These are phyloP conservation scores for Leptopilina myrica DNA, from an alignment of 2,888 invertebrate species.

Conservation along the genomic window DNA sequence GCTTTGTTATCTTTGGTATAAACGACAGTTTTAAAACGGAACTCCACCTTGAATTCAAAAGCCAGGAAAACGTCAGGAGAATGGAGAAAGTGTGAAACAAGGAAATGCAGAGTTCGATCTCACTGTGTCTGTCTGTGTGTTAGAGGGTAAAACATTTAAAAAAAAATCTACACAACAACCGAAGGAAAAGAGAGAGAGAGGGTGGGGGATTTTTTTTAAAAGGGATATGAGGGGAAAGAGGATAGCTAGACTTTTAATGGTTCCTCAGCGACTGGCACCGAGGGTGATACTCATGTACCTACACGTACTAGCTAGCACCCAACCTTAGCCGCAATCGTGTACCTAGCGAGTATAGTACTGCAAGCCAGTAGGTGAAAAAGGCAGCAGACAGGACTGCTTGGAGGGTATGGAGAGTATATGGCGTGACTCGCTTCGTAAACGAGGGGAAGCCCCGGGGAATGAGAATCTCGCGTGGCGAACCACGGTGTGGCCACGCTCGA, in stretches of 20 bases:
- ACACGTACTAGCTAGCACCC: conserved; percentile 55
- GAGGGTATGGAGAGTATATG: conserved; percentile 55
- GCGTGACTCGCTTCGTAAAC: conserved; percentile 56
- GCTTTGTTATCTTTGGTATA: neutral
- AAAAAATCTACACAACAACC: conserved; percentile 26
- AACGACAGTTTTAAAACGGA: neutral
- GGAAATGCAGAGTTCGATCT: conserved; percentile 24
- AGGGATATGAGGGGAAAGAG: neutral
- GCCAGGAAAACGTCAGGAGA: conserved; percentile 29
- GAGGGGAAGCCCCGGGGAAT: conserved; percentile 55
- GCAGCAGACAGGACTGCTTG: conserved; percentile 36
- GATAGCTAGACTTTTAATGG: conserved; percentile 35
- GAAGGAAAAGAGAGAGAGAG: neutral
- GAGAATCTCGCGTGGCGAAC: conserved; percentile 73
- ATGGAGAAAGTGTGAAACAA: conserved; percentile 37
- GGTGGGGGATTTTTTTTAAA: neutral
- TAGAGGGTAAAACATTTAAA: neutral
- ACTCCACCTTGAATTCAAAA: conserved; percentile 5
- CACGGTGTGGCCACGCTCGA: conserved; percentile 72
- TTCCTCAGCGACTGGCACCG: conserved; percentile 72
- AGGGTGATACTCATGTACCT: conserved; percentile 69
- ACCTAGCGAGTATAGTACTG: conserved; percentile 35
- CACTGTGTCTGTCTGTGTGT: neutral
- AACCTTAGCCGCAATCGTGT: conserved; percentile 43
- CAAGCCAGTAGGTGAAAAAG: conserved; percentile 45